These are phyloP conservation scores for Hypotaenidia okinawae DNA, from an alignment of 2,797 vertebrate genomes.

Conservation along the genomic window DNA sequence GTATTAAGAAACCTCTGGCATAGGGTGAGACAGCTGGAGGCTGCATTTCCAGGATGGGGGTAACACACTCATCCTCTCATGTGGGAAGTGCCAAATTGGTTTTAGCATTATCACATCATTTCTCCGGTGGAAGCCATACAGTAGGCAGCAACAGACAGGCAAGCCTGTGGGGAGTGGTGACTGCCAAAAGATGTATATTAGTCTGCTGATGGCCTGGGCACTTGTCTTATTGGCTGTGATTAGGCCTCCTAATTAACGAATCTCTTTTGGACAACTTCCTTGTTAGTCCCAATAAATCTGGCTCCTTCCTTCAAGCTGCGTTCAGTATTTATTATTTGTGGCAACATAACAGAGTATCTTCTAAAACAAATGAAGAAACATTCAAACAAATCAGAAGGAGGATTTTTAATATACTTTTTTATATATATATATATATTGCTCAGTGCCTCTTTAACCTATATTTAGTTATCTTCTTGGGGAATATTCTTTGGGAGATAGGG, in stretches of 20 bases:
- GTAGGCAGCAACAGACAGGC: slow-evolving; percentile 38
- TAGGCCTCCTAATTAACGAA: slow-evolving; percentile 50
- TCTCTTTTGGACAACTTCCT: slow-evolving; percentile 51
- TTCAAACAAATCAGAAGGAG: background rate
- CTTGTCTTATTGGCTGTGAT: slow-evolving; percentile 52
- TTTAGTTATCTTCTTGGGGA: background rate
- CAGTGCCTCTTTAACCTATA: background rate
- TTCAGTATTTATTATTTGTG: background rate
- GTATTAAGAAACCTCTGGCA: slow-evolving; percentile 45
- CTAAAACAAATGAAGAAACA: background rate
- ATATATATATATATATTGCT: background rate
- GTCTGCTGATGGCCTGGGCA: background rate
- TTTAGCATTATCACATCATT: slow-evolving; percentile 57
- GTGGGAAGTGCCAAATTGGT: slow-evolving; percentile 42
- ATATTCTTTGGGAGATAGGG: background rate
- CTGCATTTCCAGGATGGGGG: slow-evolving; percentile 48
- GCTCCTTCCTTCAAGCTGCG: slow-evolving; percentile 9
- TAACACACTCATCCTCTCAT: background rate
- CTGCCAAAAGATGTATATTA: slow-evolving; percentile 54
- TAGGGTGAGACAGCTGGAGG: slow-evolving; percentile 48
- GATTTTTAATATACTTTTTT: background rate
- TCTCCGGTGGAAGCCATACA: slow-evolving; percentile 2
- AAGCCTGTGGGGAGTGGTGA: slow-evolving; percentile 31
- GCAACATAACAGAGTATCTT: background rate
- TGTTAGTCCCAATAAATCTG: slow-evolving; percentile 30